A percentile compares a stretch with the other conserved stretches of the same genome.
Evolutionary conservation across 2,888 invertebrate species (phyloP).

Genomic region (Listrodromus nycthemerus): DNA sequence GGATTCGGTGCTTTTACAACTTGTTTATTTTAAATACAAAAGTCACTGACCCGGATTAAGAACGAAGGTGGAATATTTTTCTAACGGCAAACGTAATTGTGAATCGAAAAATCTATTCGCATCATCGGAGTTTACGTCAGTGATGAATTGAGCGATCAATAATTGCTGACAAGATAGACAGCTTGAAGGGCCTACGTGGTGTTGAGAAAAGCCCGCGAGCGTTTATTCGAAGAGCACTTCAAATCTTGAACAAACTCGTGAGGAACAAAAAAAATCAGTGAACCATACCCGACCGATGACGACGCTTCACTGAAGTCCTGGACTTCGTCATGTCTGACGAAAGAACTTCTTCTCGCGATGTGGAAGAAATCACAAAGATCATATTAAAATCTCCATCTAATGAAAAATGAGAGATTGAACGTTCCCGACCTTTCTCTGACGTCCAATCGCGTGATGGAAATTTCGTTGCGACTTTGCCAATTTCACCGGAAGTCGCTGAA

Average conservation of each 20-base stretch:
- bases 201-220: conserved; percentile 21
- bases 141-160: conserved; percentile 58
- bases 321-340: conserved; percentile 25
- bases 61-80: background rate
- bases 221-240: conserved; percentile 1
- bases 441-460: conserved; percentile 46
- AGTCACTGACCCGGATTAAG: background rate
- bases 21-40: background rate
- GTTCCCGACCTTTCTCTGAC: conserved; percentile 45
- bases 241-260: conserved; percentile 38
- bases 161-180: conserved; percentile 33
- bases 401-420: conserved; percentile 44
- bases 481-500: conserved; percentile 57
- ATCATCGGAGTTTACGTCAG: conserved; percentile 33
- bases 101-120: conserved; percentile 3
- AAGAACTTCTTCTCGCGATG: conserved; percentile 12
- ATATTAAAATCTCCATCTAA: conserved; percentile 11
- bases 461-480: conserved; percentile 52
- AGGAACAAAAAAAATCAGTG: conserved; percentile 18
- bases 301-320: conserved; percentile 8
- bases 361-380: conserved; percentile 40
- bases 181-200: conserved; percentile 11
- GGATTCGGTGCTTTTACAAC: background rate
- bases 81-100: background rate
- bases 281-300: conserved; percentile 7